Evolutionary conservation across 1,140 invertebrate species (phyloP).

Genomic region (Ectropis grisescens): DNA sequence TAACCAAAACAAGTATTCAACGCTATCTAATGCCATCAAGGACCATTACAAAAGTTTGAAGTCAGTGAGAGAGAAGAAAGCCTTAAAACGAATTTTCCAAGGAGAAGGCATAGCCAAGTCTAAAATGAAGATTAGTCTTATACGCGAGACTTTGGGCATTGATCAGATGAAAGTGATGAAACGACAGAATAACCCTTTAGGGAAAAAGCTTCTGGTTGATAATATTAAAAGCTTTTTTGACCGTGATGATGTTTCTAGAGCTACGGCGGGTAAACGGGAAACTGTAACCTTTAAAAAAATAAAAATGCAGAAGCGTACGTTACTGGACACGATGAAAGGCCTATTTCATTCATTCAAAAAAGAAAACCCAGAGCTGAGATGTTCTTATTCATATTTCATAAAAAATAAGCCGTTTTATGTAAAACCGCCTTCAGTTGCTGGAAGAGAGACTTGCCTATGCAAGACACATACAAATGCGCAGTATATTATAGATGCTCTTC

Average conservation of each 20-base stretch:
- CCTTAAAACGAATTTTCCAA: too few relatives aligned
- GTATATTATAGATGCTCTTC: constrained; percentile 6
- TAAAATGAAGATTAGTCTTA: constrained; percentile 5
- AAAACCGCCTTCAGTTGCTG: constrained; percentile 7
- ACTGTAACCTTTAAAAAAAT: constrained; percentile 8
- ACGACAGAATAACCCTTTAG: too few relatives aligned
- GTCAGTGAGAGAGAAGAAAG: too few relatives aligned
- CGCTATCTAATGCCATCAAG: constrained; percentile 8
- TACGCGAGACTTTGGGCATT: background rate
- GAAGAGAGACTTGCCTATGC: constrained; percentile 16
- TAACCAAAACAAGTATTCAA: too few relatives aligned
- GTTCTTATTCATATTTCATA: constrained; percentile 6
- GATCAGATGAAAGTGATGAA: too few relatives aligned
- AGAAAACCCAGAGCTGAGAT: constrained; percentile 16
- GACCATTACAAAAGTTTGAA: constrained; percentile 7
- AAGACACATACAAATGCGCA: constrained; percentile 9
- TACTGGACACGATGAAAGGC: constrained; percentile 16
- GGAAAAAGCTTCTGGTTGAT: too few relatives aligned
- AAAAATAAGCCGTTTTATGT: constrained; percentile 15
- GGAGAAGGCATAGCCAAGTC: too few relatives aligned
- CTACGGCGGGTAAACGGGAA: constrained; percentile 18
- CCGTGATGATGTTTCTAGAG: constrained; percentile 13
- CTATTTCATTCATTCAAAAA: constrained; percentile 11
- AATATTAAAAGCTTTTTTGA: constrained; percentile 12
- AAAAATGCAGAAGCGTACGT: constrained; percentile 14